A percentile compares a stretch with the other conserved stretches of the same genome.
These are phyloP conservation scores for Crocallis elinguaria DNA, from an alignment of 2,888 invertebrate species.

Conservation along the genomic window DNA sequence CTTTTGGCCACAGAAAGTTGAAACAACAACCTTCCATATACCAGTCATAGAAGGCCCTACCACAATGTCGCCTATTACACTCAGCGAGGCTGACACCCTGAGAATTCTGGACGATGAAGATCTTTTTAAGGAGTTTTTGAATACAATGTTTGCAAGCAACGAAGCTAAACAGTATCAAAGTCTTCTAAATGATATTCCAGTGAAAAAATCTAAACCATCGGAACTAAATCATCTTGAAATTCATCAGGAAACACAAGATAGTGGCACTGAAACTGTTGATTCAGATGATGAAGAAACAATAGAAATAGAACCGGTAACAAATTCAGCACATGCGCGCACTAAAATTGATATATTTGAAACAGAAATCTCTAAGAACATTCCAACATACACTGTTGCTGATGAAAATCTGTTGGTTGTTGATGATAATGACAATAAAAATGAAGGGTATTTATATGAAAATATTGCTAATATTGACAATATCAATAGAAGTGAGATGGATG, in stretches of 20 bases:
- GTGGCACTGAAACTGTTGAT: neutral
- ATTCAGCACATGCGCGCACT: neutral
- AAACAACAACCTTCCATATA: too few relatives aligned
- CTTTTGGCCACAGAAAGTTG: neutral
- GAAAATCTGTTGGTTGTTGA: neutral
- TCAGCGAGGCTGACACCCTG: slow-evolving; percentile 35
- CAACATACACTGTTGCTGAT: slow-evolving; percentile 23
- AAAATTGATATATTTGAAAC: neutral
- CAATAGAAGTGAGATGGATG: slow-evolving; percentile 27
- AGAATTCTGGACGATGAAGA: slow-evolving; percentile 45
- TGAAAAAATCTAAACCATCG: neutral
- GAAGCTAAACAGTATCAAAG: slow-evolving; percentile 45
- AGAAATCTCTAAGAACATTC: too few relatives aligned
- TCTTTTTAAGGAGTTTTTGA: slow-evolving; percentile 55
- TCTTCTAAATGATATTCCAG: slow-evolving; percentile 5
- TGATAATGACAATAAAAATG: slow-evolving; percentile 27
- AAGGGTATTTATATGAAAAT: too few relatives aligned
- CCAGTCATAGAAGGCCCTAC: neutral
- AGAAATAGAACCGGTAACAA: neutral
- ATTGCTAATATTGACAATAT: slow-evolving; percentile 50
- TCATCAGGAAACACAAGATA: neutral
- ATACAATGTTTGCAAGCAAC: slow-evolving; percentile 55
- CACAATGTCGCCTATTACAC: slow-evolving; percentile 32
- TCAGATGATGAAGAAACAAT: neutral
- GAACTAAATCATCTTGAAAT: neutral